Percentiles rank a stretch among this genome's conserved stretches.
Conservation (phyloP, 2,797 vertebrate genomes). For the Periophthalmus magnuspinnatus region DNA sequence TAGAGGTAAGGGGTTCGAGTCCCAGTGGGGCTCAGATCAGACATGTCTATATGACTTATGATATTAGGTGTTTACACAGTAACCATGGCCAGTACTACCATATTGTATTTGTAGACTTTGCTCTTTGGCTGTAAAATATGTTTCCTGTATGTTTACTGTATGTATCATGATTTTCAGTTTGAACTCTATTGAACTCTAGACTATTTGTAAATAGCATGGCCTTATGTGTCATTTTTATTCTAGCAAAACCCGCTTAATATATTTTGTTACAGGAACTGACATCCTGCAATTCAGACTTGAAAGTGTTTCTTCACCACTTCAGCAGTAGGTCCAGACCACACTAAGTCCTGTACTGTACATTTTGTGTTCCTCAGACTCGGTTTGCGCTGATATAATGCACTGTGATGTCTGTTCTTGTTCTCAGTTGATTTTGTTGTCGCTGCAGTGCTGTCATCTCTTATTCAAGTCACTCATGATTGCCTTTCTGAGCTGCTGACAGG, state of each 20-base stretch:
- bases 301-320: slow-evolving; percentile 4
- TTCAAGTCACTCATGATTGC: slow-evolving; percentile 52
- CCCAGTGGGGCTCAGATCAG: neutral
- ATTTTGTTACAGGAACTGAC: slow-evolving; percentile 27
- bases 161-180: neutral
- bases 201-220: neutral
- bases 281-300: slow-evolving; percentile 28
- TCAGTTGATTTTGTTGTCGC: slow-evolving; percentile 38
- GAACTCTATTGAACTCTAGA: slow-evolving; percentile 1
- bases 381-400: slow-evolving; percentile 19
- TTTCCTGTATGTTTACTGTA: neutral
- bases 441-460: slow-evolving; percentile 42
- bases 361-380: slow-evolving; percentile 1
- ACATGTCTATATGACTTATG: neutral
- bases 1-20: neutral
- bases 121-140: neutral
- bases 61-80: neutral
- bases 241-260: neutral
- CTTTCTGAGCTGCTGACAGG: slow-evolving; percentile 51
- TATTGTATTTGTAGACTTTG: neutral
- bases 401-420: slow-evolving; percentile 22
- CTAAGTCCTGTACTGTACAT: neutral
- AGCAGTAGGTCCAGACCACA: neutral
- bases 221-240: neutral
- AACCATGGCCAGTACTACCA: neutral